A percentile compares a stretch with the other conserved stretches of the same genome.
These are phyloP conservation scores for Spatulosminthurus flaviceps DNA, from an alignment of 2,888 invertebrate genomes.

Conservation along the genomic window DNA sequence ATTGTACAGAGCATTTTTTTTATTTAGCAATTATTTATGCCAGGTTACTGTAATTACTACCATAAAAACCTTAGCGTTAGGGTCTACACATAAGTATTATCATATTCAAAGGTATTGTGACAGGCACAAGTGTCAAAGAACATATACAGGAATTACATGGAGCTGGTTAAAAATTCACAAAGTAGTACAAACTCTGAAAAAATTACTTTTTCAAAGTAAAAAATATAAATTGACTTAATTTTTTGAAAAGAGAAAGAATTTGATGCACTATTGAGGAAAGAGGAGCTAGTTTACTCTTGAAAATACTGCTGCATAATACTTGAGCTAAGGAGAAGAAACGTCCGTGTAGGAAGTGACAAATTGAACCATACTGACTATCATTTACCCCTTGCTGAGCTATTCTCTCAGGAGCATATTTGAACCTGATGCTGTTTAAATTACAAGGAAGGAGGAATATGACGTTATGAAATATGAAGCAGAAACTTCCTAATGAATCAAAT, in stretches of 20 bases:
- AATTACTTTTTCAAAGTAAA: too few relatives aligned
- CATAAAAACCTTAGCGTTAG: not conserved
- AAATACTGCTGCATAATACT: too few relatives aligned
- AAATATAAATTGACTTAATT: too few relatives aligned
- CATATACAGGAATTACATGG: too few relatives aligned
- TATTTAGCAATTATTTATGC: not conserved
- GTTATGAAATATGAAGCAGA: not conserved
- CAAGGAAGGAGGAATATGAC: not conserved
- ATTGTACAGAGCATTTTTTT: too few relatives aligned
- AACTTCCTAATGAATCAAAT: slow-evolving; percentile 14
- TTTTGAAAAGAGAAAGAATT: too few relatives aligned
- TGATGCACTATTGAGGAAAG: too few relatives aligned
- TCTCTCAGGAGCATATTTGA: not conserved
- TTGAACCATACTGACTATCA: not conserved
- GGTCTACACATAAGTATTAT: not conserved
- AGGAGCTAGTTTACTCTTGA: too few relatives aligned
- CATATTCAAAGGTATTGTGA: not conserved
- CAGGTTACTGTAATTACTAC: not conserved
- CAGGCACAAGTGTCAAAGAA: not conserved
- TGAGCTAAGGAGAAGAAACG: too few relatives aligned
- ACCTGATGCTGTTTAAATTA: not conserved
- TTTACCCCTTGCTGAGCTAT: slow-evolving; percentile 10
- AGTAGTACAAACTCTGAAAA: too few relatives aligned
- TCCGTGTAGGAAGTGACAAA: not conserved
- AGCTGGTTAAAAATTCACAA: too few relatives aligned